These are phyloP conservation scores for Scytalopus superciliaris DNA, from an alignment of 2,113 vertebrate genomes.

Conservation along the genomic window DNA sequence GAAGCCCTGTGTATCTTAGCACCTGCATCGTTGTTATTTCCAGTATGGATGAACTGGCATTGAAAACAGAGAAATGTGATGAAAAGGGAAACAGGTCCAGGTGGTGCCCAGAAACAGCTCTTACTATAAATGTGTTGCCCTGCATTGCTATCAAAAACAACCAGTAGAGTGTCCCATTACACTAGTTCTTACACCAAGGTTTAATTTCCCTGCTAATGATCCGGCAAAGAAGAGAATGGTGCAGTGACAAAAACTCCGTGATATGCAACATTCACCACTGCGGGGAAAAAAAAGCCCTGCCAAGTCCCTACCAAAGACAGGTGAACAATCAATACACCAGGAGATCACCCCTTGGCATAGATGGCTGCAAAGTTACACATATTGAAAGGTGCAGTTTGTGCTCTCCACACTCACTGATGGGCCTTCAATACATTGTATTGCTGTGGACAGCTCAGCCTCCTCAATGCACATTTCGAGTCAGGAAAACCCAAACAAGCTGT, in stretches of 20 bases:
- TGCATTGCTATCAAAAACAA: not conserved
- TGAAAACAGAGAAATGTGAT: not conserved
- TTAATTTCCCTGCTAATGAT: not conserved
- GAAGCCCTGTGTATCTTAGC: not conserved
- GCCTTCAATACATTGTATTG: not conserved
- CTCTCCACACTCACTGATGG: not conserved
- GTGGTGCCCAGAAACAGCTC: not conserved
- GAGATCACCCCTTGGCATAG: not conserved
- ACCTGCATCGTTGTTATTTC: not conserved
- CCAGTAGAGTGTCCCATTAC: not conserved
- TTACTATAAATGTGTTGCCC: not conserved
- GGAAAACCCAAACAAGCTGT: not conserved
- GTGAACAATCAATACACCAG: not conserved
- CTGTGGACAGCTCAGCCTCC: not conserved
- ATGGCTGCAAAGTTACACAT: not conserved
- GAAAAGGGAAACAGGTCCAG: not conserved
- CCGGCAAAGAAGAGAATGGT: not conserved
- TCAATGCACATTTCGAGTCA: not conserved
- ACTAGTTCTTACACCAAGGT: not conserved
- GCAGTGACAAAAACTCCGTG: not conserved
- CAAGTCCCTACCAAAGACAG: not conserved
- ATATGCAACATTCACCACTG: not conserved
- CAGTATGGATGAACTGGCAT: not conserved
- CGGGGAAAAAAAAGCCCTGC: not conserved
- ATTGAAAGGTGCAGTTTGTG: not conserved